These are phyloP conservation scores for Pandion haliaetus DNA, from an alignment of 2,113 vertebrate species.

Conservation along the genomic window DNA sequence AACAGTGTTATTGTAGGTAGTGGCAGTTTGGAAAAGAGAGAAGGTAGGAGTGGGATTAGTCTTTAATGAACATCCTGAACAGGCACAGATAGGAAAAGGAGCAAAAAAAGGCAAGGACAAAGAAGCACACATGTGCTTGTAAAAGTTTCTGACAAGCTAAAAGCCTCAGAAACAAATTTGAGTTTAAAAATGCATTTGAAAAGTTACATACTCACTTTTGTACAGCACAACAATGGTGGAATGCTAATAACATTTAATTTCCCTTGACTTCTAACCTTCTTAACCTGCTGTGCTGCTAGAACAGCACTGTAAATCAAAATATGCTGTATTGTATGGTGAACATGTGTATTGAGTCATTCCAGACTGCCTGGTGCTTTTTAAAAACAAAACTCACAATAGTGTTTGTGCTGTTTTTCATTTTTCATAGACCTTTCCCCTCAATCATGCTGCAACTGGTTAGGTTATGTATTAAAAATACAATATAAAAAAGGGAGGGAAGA, in stretches of 20 bases:
- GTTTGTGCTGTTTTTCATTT: slow-evolving; percentile 65
- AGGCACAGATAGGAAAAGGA: slow-evolving; percentile 14
- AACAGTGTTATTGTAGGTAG: neutral
- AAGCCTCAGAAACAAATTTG: slow-evolving; percentile 52
- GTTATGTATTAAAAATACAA: slow-evolving; percentile 58
- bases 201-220: slow-evolving; percentile 63
- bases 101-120: slow-evolving; percentile 1
- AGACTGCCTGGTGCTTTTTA: slow-evolving; percentile 69
- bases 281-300: slow-evolving; percentile 67
- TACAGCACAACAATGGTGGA: slow-evolving; percentile 59
- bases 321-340: slow-evolving; percentile 53
- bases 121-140: neutral
- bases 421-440: slow-evolving; percentile 59
- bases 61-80: slow-evolving; percentile 38
- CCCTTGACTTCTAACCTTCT: slow-evolving; percentile 76
- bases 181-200: slow-evolving; percentile 67
- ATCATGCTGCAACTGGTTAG: slow-evolving; percentile 58
- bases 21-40: slow-evolving; percentile 4
- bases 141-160: slow-evolving; percentile 56
- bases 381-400: slow-evolving; percentile 67
- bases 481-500: slow-evolving; percentile 31
- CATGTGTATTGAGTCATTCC: slow-evolving; percentile 67
- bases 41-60: slow-evolving; percentile 1
- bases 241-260: slow-evolving; percentile 78
- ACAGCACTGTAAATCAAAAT: slow-evolving; percentile 69